These are phyloP conservation scores for Distichodus sexfasciatus DNA, from an alignment of 2,797 vertebrate genomes.

Conservation along the genomic window DNA sequence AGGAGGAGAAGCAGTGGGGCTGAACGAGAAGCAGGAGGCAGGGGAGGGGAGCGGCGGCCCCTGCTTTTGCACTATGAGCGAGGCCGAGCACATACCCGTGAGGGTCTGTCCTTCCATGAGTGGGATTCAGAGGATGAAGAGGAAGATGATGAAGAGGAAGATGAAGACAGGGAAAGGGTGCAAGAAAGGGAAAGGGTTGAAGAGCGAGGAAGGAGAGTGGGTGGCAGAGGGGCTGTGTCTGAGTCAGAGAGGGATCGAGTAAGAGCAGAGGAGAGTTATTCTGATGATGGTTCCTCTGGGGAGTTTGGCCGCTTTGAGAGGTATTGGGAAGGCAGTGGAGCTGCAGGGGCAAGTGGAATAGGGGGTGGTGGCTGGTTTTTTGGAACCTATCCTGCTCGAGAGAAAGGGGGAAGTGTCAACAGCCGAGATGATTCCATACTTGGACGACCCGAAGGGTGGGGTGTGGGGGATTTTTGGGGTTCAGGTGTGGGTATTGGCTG, in stretches of 20 bases:
- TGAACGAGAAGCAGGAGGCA: slow-evolving; percentile 66
- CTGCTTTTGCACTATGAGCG: slow-evolving; percentile 76
- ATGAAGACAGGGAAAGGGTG: slow-evolving; percentile 58
- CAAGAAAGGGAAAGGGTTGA: slow-evolving; percentile 51
- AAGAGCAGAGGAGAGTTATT: slow-evolving; percentile 67
- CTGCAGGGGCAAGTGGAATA: slow-evolving; percentile 63
- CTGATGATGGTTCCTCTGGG: slow-evolving; percentile 73
- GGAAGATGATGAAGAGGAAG: slow-evolving; percentile 59
- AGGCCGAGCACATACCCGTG: slow-evolving; percentile 74
- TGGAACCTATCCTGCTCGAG: slow-evolving; percentile 78
- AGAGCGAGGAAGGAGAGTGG: slow-evolving; percentile 60
- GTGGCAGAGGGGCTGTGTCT: slow-evolving; percentile 64
- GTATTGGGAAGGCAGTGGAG: slow-evolving; percentile 75
- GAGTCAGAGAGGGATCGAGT: slow-evolving; percentile 73
- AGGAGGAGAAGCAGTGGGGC: slow-evolving; percentile 68
- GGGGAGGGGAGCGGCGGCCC: slow-evolving; percentile 72
- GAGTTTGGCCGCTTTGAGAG: slow-evolving; percentile 80
- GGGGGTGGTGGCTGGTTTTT: slow-evolving; percentile 81
- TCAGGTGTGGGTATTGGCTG: slow-evolving; percentile 73
- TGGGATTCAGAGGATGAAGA: slow-evolving; percentile 77
- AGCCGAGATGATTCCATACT: slow-evolving; percentile 76
- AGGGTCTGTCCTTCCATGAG: slow-evolving; percentile 77
- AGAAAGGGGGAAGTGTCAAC: slow-evolving; percentile 79
- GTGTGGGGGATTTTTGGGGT: slow-evolving; percentile 71
- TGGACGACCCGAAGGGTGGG: slow-evolving; percentile 74